phyloP scores from a whole-genome alignment of 2,797 vertebrate species.

The Pangasius krempfi region DNA sequence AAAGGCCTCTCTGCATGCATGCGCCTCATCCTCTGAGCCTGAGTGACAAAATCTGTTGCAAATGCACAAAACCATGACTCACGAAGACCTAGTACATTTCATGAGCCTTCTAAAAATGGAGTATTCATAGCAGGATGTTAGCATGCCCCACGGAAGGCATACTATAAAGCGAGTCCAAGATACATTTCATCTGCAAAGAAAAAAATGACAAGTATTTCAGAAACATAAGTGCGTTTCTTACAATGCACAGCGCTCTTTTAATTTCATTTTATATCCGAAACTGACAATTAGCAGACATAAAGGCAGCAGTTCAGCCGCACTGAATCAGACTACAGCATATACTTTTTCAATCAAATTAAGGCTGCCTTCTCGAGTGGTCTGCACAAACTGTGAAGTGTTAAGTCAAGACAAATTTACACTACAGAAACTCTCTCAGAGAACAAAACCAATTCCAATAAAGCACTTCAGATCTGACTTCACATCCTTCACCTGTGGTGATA shows the following conservation, averaged over 20 bases:
- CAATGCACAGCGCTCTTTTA: background rate
- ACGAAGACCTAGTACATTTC: constrained; percentile 2
- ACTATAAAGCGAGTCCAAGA: background rate
- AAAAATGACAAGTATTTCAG: background rate
- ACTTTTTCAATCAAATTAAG: constrained; percentile 6
- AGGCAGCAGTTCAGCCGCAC: background rate
- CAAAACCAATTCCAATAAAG: constrained; percentile 12
- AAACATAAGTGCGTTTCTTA: background rate
- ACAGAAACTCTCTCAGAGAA: background rate
- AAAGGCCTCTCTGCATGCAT: constrained; percentile 11
- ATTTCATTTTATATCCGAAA: constrained; percentile 9
- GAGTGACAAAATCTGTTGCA: constrained; percentile 39
- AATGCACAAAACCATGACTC: constrained; percentile 41
- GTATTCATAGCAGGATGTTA: constrained; percentile 13
- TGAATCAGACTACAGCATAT: background rate
- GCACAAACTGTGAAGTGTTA: constrained; percentile 24
- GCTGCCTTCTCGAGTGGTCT: constrained; percentile 8
- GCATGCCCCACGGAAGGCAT: background rate
- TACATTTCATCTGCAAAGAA: background rate
- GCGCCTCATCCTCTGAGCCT: constrained; percentile 16
- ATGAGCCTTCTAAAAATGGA: constrained; percentile 18
- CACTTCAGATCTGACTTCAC: background rate
- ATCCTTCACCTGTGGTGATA: background rate
- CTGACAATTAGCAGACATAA: background rate
- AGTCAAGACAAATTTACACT: constrained; percentile 4